These are phyloP conservation scores for Pelodytes ibericus DNA, from an alignment of 2,797 vertebrate genomes.

Conservation along the genomic window DNA sequence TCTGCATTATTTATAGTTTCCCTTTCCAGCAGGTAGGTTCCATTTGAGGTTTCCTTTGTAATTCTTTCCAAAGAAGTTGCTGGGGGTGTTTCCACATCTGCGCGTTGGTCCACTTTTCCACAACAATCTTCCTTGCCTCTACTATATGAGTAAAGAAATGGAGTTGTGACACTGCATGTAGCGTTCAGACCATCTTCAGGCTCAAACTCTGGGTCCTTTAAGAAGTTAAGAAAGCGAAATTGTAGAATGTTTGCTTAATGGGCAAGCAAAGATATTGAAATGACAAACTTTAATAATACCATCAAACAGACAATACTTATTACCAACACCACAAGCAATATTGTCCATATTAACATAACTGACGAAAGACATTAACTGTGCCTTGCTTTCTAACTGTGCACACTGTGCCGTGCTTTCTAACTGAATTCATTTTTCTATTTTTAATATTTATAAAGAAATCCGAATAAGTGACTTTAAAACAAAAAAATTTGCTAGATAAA, in stretches of 20 bases:
- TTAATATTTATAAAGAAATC: no score
- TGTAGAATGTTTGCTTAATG: conserved; percentile 29
- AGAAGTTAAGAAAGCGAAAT: conserved; percentile 57
- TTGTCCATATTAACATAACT: neutral
- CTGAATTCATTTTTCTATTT: no score
- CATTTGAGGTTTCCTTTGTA: neutral
- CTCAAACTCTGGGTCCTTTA: conserved; percentile 68
- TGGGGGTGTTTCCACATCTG: conserved; percentile 11
- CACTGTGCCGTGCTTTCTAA: no score
- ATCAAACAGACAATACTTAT: neutral
- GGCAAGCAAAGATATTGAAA: neutral
- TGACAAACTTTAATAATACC: neutral
- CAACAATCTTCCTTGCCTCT: conserved; percentile 33
- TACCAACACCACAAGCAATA: neutral
- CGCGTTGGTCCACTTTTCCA: conserved; percentile 56
- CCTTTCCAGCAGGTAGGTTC: conserved; percentile 1
- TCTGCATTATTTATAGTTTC: neutral
- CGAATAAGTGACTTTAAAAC: no score
- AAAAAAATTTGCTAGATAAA: no score
- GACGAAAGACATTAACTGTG: conserved; percentile 10
- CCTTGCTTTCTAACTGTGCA: no score
- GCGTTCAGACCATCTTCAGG: conserved; percentile 58
- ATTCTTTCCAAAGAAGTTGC: neutral
- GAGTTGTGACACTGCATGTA: conserved; percentile 54
- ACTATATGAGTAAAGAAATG: conserved; percentile 53